These are phyloP conservation scores for Hirundichthys speculiger DNA, from an alignment of 2,113 vertebrate species.

Conservation along the genomic window DNA sequence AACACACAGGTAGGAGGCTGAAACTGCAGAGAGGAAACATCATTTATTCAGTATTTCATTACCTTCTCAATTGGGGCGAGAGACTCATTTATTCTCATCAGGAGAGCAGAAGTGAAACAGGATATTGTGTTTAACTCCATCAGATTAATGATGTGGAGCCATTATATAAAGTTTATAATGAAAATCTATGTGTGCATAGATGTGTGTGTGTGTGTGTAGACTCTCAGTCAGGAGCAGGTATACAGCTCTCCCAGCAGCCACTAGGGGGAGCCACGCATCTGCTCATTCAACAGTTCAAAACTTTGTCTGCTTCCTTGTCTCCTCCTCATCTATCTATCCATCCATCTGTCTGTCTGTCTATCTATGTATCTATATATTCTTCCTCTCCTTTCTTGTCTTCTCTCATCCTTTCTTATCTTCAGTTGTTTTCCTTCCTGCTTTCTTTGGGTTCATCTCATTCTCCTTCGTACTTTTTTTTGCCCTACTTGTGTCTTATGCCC, in stretches of 20 bases:
- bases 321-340: neutral
- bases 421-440: too few species aligned
- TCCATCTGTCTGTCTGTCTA: neutral
- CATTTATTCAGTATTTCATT: slow-evolving; percentile 58
- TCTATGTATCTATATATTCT: neutral
- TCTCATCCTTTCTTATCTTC: neutral
- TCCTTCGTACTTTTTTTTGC: neutral
- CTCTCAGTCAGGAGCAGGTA: neutral
- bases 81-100: slow-evolving; percentile 62
- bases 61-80: slow-evolving; percentile 27
- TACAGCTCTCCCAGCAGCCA: slow-evolving; percentile 24
- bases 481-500: neutral
- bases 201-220: slow-evolving; percentile 13
- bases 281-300: neutral
- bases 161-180: slow-evolving; percentile 47
- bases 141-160: slow-evolving; percentile 50
- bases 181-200: slow-evolving; percentile 2
- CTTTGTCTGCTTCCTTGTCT: neutral
- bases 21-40: slow-evolving; percentile 39
- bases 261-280: slow-evolving; percentile 30
- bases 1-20: slow-evolving; percentile 15
- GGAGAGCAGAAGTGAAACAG: slow-evolving; percentile 29
- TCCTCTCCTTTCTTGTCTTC: neutral
- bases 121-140: slow-evolving; percentile 50
- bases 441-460: neutral